These are phyloP conservation scores for Cheilosia scutellata DNA, from an alignment of 2,888 invertebrate genomes.

Conservation along the genomic window DNA sequence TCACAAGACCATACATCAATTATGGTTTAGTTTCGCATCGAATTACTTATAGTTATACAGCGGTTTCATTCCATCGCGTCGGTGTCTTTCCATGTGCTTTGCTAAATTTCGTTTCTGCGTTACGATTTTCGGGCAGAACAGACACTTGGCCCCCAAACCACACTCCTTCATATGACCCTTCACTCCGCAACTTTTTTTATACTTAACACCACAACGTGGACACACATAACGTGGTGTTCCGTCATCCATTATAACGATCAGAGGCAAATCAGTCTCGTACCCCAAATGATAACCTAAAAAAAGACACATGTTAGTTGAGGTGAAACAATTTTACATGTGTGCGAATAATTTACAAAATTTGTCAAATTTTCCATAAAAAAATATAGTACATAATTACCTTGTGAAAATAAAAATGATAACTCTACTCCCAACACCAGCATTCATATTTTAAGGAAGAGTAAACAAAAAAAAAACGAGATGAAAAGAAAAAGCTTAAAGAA, in stretches of 20 bases:
- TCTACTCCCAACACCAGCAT: constrained; percentile 58
- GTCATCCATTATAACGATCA: constrained; percentile 78
- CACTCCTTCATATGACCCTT: constrained; percentile 79
- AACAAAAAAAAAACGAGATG: constrained; percentile 16
- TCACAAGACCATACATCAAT: constrained; percentile 11
- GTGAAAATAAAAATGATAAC: constrained; percentile 18
- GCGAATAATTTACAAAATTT: neutral
- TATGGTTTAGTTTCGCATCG: neutral
- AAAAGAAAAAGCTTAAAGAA: constrained; percentile 7
- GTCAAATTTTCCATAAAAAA: neutral
- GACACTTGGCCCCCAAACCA: constrained; percentile 78
- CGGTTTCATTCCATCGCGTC: constrained; percentile 58
- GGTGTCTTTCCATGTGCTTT: constrained; percentile 78
- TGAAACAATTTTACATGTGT: neutral
- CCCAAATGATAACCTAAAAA: constrained; percentile 77
- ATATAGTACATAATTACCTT: constrained; percentile 27
- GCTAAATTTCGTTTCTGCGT: constrained; percentile 79
- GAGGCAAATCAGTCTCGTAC: constrained; percentile 56
- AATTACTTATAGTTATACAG: constrained; percentile 17
- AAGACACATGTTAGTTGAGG: constrained; percentile 78
- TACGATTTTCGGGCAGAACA: constrained; percentile 78
- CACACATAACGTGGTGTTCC: constrained; percentile 78
- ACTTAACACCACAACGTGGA: constrained; percentile 78
- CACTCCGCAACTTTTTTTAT: constrained; percentile 78
- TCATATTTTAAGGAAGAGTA: constrained; percentile 15